Conservation (phyloP, 2,797 vertebrate species). For the Sarcophilus harrisii region DNA sequence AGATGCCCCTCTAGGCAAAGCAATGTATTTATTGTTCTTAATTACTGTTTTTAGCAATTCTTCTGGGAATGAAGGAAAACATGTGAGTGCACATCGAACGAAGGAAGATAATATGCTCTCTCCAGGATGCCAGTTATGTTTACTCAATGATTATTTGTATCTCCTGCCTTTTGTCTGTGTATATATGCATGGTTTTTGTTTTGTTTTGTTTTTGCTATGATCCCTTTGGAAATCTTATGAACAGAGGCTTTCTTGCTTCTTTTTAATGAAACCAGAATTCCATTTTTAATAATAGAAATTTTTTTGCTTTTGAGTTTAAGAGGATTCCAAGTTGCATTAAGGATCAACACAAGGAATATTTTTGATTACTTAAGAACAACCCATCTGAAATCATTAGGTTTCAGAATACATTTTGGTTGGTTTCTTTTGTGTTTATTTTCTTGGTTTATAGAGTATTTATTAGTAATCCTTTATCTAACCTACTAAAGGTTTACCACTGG, state of each 20-base stretch:
- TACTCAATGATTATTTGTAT: not conserved
- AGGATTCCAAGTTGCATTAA: not conserved
- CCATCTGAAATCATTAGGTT: not conserved
- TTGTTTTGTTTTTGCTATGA: not conserved
- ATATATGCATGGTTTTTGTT: not conserved
- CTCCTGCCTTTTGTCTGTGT: not conserved
- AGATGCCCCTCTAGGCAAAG: not conserved
- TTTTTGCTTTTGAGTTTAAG: not conserved
- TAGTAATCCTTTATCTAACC: too few species aligned
- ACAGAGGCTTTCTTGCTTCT: not conserved
- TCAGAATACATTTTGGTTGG: not conserved
- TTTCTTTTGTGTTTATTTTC: constrained; percentile 12
- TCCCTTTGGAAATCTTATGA: not conserved
- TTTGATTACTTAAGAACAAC: not conserved
- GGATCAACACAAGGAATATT: not conserved
- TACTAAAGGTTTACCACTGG: not conserved
- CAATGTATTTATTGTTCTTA: not conserved
- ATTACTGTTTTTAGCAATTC: not conserved
- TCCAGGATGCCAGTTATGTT: not conserved
- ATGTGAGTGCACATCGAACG: not conserved
- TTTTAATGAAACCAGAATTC: not conserved
- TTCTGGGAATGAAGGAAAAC: not conserved
- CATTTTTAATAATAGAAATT: not conserved
- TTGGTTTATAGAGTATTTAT: not conserved
- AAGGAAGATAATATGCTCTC: not conserved